phyloP scores from a whole-genome alignment of 1,140 invertebrate genomes.

The Drosophila bipectinata region DNA sequence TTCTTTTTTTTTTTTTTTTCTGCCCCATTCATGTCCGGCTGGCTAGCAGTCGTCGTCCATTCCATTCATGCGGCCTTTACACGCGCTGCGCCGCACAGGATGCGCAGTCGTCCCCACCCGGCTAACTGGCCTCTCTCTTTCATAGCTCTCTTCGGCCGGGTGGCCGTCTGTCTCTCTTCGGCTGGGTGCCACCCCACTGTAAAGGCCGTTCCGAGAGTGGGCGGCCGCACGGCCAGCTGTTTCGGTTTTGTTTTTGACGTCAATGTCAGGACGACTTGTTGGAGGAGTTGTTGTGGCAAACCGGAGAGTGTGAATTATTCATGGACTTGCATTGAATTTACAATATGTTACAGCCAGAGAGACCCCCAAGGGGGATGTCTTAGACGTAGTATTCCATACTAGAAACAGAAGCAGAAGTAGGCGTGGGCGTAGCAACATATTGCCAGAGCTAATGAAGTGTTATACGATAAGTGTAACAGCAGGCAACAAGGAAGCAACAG shows the following conservation, averaged over 20 bases:
- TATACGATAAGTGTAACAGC: conserved; percentile 74
- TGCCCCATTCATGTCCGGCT: conserved; percentile 56
- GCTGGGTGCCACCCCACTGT: neutral
- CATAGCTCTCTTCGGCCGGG: conserved; percentile 25
- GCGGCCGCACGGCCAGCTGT: conserved; percentile 61
- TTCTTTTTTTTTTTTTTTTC: neutral
- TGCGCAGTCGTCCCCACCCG: conserved; percentile 48
- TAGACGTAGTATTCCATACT: neutral
- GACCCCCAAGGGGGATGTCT: conserved; percentile 5
- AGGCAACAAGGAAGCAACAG: conserved; percentile 68
- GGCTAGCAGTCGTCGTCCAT: neutral
- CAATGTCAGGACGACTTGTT: conserved; percentile 60
- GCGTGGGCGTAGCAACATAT: conserved; percentile 69
- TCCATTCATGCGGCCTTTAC: conserved; percentile 76
- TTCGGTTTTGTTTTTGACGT: conserved; percentile 68
- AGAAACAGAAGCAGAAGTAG: neutral
- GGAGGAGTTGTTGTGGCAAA: conserved; percentile 48
- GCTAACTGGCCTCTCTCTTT: neutral
- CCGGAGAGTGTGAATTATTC: conserved; percentile 67
- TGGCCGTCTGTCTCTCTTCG: conserved; percentile 11
- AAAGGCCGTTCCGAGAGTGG: conserved; percentile 32
- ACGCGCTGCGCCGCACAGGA: conserved; percentile 79
- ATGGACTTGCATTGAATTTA: conserved; percentile 59
- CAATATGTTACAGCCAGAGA: conserved; percentile 47
- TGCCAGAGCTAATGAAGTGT: conserved; percentile 69